Conservation (phyloP, 2,797 vertebrate species). For the Valencia hispanica region DNA sequence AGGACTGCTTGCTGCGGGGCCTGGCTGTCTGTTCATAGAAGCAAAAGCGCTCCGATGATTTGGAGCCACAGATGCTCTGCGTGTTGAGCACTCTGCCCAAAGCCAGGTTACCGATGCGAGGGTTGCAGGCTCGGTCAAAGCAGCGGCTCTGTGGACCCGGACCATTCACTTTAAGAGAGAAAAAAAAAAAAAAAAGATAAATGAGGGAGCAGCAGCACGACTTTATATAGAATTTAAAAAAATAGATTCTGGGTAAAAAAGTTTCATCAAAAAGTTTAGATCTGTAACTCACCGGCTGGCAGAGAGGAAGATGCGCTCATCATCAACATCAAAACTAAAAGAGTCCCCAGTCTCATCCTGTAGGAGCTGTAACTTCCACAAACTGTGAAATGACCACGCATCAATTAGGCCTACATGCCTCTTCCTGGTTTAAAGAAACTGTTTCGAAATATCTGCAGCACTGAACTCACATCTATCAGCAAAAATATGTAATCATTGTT, state of each 20-base stretch:
- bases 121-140: conserved; percentile 89
- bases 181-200: too few species aligned
- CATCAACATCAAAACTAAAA: conserved; percentile 53
- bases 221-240: neutral
- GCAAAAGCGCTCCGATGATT: conserved; percentile 84
- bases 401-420: conserved; percentile 1
- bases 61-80: conserved; percentile 84
- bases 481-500: neutral
- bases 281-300: conserved; percentile 64
- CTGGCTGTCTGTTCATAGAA: conserved; percentile 55
- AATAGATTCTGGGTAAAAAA: neutral
- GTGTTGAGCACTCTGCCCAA: conserved; percentile 84
- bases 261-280: conserved; percentile 8
- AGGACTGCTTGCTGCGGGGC: conserved; percentile 48
- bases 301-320: conserved; percentile 60
- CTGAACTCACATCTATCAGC: neutral
- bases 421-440: neutral
- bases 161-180: conserved; percentile 13
- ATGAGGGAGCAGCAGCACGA: fast-evolving
- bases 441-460: neutral
- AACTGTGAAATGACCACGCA: neutral
- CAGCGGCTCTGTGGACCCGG: conserved; percentile 72
- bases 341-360: conserved; percentile 67
- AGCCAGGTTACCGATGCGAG: conserved; percentile 92
- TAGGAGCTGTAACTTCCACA: neutral